A percentile compares a stretch with the other conserved stretches of the same genome.
Evolutionary conservation across 2,113 vertebrate species (phyloP).

Genomic region (Antennarius striatus): DNA sequence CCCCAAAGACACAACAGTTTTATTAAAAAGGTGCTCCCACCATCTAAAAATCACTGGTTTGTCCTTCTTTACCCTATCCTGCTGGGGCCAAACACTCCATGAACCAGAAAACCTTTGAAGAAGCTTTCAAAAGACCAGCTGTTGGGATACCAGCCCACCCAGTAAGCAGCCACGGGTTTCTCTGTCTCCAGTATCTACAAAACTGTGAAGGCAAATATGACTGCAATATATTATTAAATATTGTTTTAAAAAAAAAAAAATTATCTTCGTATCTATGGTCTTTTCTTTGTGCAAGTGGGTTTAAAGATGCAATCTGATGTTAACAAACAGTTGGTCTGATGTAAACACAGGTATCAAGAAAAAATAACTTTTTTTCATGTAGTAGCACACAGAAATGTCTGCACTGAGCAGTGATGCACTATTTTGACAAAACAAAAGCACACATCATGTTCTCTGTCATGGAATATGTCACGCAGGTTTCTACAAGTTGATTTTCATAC

Average conservation of each 20-base stretch:
- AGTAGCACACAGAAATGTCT: too few relatives aligned
- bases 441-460: slow-evolving; percentile 6
- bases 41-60: slow-evolving; percentile 38
- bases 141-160: too few relatives aligned
- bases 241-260: too few relatives aligned
- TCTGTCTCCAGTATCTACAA: too few relatives aligned
- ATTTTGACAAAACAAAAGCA: slow-evolving; percentile 11
- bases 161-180: too few relatives aligned
- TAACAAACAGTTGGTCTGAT: too few relatives aligned
- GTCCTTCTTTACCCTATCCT: slow-evolving; percentile 32
- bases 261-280: too few relatives aligned
- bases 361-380: too few relatives aligned
- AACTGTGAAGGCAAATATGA: background rate
- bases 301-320: too few relatives aligned
- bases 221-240: background rate
- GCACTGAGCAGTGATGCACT: background rate
- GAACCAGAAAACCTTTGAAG: background rate
- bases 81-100: slow-evolving; percentile 25
- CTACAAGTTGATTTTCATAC: slow-evolving; percentile 39
- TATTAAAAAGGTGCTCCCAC: slow-evolving; percentile 36
- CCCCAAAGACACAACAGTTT: slow-evolving; percentile 20
- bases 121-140: slow-evolving; percentile 2
- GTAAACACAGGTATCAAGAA: too few relatives aligned
- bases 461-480: slow-evolving; percentile 17
- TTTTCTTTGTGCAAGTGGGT: too few relatives aligned